phyloP scores from a whole-genome alignment of 1,140 invertebrate genomes.

The Diprion similis region DNA sequence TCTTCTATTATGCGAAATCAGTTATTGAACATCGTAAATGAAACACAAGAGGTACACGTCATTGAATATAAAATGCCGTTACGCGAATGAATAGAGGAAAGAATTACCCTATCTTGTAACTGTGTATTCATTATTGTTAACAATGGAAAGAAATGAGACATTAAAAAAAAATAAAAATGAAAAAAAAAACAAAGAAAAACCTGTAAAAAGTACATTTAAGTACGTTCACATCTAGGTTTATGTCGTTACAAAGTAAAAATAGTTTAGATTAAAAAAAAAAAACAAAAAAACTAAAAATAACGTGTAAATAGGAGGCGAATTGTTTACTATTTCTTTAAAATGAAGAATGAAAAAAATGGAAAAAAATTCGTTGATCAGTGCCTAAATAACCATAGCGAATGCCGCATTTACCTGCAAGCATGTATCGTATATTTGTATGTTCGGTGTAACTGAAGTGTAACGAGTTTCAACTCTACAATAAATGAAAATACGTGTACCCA shows the following conservation, averaged over 20 bases:
- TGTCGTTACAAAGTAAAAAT: not conserved
- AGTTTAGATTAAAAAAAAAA: not conserved
- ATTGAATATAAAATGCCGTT: not conserved
- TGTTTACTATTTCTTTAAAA: conserved; percentile 39
- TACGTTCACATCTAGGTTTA: not conserved
- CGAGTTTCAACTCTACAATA: conserved; percentile 33
- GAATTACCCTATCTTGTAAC: not conserved
- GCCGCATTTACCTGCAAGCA: not conserved
- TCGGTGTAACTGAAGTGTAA: conserved; percentile 33
- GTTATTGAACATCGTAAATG: not conserved
- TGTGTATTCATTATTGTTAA: not conserved
- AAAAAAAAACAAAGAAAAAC: conserved; percentile 4
- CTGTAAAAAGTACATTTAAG: not conserved
- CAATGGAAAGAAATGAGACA: not conserved
- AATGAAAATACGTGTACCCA: conserved; percentile 27
- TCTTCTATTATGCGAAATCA: not conserved
- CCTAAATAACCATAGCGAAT: not conserved
- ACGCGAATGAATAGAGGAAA: not conserved
- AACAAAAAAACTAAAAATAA: conserved; percentile 2
- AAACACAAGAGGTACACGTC: too few relatives aligned
- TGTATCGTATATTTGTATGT: conserved; percentile 27
- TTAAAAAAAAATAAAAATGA: conserved; percentile 26
- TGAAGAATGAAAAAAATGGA: too few relatives aligned
- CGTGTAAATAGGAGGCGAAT: conserved; percentile 40
- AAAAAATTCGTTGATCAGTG: not conserved